Conservation (phyloP, 2,888 invertebrate species). For the Panopea generosa region DNA sequence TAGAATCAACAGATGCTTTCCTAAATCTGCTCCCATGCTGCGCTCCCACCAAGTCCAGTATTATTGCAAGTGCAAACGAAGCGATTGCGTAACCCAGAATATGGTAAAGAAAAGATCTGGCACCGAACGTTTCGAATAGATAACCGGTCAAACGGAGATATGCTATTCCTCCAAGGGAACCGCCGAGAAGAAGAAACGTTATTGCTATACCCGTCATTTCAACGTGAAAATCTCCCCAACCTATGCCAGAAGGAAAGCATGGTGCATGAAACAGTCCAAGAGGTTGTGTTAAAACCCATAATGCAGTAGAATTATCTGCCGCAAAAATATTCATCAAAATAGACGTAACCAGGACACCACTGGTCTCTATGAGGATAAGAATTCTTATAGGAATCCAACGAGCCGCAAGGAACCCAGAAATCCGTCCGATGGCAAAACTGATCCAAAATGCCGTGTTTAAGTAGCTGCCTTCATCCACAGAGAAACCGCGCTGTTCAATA, state of each 20-base stretch:
- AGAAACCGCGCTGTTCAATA: slow-evolving; percentile 69
- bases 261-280: slow-evolving; percentile 70
- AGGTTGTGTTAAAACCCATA: slow-evolving; percentile 69
- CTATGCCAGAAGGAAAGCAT: slow-evolving; percentile 71
- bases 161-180: slow-evolving; percentile 66
- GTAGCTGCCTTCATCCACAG: slow-evolving; percentile 63
- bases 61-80: slow-evolving; percentile 42
- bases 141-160: slow-evolving; percentile 70
- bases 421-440: slow-evolving; percentile 68
- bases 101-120: slow-evolving; percentile 64
- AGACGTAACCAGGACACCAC: slow-evolving; percentile 55
- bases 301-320: slow-evolving; percentile 41
- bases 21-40: slow-evolving; percentile 58
- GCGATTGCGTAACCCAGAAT: slow-evolving; percentile 62
- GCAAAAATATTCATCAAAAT: slow-evolving; percentile 66
- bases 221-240: slow-evolving; percentile 72
- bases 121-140: slow-evolving; percentile 67
- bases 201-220: slow-evolving; percentile 72
- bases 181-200: slow-evolving; percentile 67
- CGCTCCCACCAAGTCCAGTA: slow-evolving; percentile 52
- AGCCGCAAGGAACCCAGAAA: slow-evolving; percentile 65
- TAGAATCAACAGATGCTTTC: neutral
- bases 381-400: slow-evolving; percentile 65
- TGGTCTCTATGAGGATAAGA: slow-evolving; percentile 64
- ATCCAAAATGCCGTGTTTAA: slow-evolving; percentile 75